phyloP scores from a whole-genome alignment of 1,140 invertebrate genomes.

The Magallana angulata region DNA sequence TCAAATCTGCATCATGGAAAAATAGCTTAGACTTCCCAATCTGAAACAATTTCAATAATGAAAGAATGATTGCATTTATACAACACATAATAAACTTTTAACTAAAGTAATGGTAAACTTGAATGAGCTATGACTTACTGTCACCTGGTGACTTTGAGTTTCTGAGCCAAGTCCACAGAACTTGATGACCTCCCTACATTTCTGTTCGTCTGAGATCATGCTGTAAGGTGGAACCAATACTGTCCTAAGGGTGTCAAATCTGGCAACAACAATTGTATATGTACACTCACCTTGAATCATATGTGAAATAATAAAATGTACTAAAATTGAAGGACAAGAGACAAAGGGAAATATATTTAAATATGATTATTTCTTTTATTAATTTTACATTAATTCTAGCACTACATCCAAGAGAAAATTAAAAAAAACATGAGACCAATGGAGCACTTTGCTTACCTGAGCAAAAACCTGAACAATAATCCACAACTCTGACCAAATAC shows the following conservation, averaged over 20 bases:
- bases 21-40: conserved; percentile 63
- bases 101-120: background rate
- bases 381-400: too few relatives aligned
- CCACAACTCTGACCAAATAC: too few relatives aligned
- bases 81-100: background rate
- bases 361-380: too few relatives aligned
- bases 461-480: too few relatives aligned
- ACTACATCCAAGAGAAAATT: too few relatives aligned
- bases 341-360: too few relatives aligned
- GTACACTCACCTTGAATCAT: too few relatives aligned
- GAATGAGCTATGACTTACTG: background rate
- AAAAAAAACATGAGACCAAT: too few relatives aligned
- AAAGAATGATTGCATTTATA: background rate
- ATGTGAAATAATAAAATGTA: too few relatives aligned
- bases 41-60: conserved; percentile 42
- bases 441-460: too few relatives aligned
- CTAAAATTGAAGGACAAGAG: too few relatives aligned
- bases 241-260: conserved; percentile 16
- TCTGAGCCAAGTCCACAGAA: conserved; percentile 41
- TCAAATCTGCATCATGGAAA: conserved; percentile 48
- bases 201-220: conserved; percentile 56
- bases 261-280: conserved; percentile 27
- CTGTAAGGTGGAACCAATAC: conserved; percentile 44
- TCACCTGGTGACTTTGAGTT: conserved; percentile 52
- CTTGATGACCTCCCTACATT: conserved; percentile 54